Percentiles rank a stretch among this genome's conserved stretches.
Evolutionary conservation across 2,888 invertebrate genomes (phyloP).

Genomic region (Epistrophella euchroma): DNA sequence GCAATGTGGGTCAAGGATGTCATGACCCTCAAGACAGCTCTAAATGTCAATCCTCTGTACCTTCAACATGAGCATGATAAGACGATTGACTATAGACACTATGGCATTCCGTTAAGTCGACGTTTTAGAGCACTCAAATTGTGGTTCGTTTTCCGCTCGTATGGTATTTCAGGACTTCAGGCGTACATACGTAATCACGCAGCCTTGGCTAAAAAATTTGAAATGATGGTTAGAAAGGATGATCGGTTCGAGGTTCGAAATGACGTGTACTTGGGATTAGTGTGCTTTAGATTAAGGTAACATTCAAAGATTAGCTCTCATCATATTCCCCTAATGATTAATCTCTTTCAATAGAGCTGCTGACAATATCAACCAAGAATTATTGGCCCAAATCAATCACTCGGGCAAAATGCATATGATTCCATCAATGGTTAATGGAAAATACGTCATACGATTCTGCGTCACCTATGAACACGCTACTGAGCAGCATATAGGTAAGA

Average conservation of each 20-base stretch:
- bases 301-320: slow-evolving; percentile 7
- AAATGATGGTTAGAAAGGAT: slow-evolving; percentile 88
- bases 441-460: slow-evolving; percentile 92
- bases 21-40: slow-evolving; percentile 90
- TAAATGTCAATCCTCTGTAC: slow-evolving; percentile 94
- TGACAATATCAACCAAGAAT: slow-evolving; percentile 90
- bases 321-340: not conserved
- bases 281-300: slow-evolving; percentile 89
- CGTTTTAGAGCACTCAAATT: slow-evolving; percentile 93
- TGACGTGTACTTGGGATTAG: slow-evolving; percentile 90
- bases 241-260: slow-evolving; percentile 91
- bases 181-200: slow-evolving; percentile 93
- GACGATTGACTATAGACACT: slow-evolving; percentile 90
- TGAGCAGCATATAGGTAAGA: slow-evolving; percentile 87
- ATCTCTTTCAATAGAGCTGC: slow-evolving; percentile 84
- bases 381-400: slow-evolving; percentile 92
- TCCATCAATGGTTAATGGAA: slow-evolving; percentile 90
- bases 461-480: slow-evolving; percentile 91
- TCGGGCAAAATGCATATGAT: slow-evolving; percentile 95
- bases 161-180: slow-evolving; percentile 92
- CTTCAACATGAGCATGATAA: slow-evolving; percentile 92
- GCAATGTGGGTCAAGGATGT: slow-evolving; percentile 92
- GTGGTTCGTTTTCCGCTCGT: slow-evolving; percentile 93
- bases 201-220: slow-evolving; percentile 90
- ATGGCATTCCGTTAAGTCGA: slow-evolving; percentile 94